Base-by-base conservation (phyloP, 2,888 invertebrate genomes). In the Litoditis marina region DNA sequence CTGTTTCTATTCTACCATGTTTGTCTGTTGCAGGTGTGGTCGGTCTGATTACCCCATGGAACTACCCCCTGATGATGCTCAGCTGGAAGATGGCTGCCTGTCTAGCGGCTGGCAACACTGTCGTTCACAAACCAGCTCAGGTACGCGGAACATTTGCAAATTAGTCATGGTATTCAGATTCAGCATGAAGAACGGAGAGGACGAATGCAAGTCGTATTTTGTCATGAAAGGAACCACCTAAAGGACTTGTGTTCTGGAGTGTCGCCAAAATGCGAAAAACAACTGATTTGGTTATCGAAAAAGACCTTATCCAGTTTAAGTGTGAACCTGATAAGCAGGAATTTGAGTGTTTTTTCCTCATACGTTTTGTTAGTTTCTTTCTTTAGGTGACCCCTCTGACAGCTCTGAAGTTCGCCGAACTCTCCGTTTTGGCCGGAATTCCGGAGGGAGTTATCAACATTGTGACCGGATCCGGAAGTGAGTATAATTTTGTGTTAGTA, bases 41-140 rank as follows among this genome's bases (percentile, higher is more conserved):
- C 79, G 94, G 90, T 0, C 85, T 95, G 19, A 89, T 95, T 19
- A 94, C 94, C 0, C 94, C 95, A 0, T 96, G 95, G 95, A 95
- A 95, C 84, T 96, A 95, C 84, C 95, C 95, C 0, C 86, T 96
- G 11, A 95, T 96, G 95, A 96, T 95, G 95, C 85, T 95, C 13
- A 92, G 93, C 0, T 95, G 94, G 94, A 95, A 95, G 85, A 93
- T 94, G 92, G 94, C 94, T 0, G 92, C 95, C 2, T 95, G 94
- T 82, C 86, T 95, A 51, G 94, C 94, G 0, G 94, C 94, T 8
- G 95, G 95, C 36, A 95, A 95, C 83, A 94, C 94, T 0, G 93
- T 94, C 0, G 89, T 95, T 0, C 91, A 94, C 84, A 95, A 95
- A 84, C 95, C 95, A 0, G 94, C 95, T 0, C 87, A 86, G 83